Evolutionary conservation across 1,140 invertebrate genomes (phyloP).

Genomic region (Neodiprion pinetum): DNA sequence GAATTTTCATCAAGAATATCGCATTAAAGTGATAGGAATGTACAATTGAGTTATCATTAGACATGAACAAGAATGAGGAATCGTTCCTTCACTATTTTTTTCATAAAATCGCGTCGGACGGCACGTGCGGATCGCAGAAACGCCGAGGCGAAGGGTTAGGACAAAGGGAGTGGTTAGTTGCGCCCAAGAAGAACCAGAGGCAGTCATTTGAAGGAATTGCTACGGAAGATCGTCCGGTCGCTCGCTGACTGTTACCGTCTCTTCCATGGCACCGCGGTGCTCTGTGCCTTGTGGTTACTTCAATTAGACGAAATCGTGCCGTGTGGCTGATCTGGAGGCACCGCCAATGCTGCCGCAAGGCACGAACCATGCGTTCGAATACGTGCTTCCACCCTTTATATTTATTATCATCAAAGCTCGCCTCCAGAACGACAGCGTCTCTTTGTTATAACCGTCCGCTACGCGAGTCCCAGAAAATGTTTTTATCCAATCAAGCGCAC

Average conservation of each 20-base stretch:
- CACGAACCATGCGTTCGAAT: neutral
- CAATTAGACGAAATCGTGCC: conserved; percentile 58
- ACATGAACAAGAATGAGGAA: neutral
- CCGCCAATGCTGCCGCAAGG: conserved; percentile 12
- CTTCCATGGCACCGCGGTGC: conserved; percentile 25
- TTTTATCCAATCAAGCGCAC: too few relatives aligned
- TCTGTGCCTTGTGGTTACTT: conserved; percentile 59
- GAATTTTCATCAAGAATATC: too few relatives aligned
- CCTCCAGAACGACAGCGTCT: neutral
- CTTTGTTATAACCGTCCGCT: neutral
- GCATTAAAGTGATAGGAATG: neutral
- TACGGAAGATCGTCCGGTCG: conserved; percentile 2
- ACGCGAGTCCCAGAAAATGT: too few relatives aligned
- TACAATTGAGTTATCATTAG: neutral
- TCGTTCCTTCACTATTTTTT: neutral
- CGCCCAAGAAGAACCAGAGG: conserved; percentile 45
- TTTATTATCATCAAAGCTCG: neutral
- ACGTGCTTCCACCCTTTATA: conserved; percentile 4
- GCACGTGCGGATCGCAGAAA: conserved; percentile 53
- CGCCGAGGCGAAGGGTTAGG: conserved; percentile 31
- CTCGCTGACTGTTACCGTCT: conserved; percentile 16
- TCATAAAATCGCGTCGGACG: conserved; percentile 11
- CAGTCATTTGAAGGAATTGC: conserved; percentile 54
- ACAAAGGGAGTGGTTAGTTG: conserved; percentile 26
- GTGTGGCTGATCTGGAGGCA: conserved; percentile 30